phyloP scores from a whole-genome alignment of 2,113 vertebrate genomes.

The Microcebus lehilahytsara region DNA sequence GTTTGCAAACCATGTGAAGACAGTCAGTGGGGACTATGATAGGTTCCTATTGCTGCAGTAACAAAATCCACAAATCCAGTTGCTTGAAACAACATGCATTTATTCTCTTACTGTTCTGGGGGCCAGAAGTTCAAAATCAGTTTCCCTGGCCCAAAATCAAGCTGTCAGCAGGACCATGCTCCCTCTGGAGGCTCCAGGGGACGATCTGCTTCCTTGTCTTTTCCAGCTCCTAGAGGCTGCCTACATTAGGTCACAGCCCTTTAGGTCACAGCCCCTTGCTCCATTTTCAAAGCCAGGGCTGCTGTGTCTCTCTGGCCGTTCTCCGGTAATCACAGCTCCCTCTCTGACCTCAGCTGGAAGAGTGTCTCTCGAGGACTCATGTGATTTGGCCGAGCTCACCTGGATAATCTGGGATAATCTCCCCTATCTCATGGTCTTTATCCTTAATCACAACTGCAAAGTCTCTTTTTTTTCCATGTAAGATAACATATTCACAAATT shows the following conservation, averaged over 20 bases:
- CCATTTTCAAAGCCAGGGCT: background rate
- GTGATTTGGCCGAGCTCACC: background rate
- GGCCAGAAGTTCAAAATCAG: background rate
- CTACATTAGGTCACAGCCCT: accelerated
- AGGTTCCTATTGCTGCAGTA: background rate
- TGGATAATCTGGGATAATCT: background rate
- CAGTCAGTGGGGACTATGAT: accelerated
- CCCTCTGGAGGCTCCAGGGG: background rate
- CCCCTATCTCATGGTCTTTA: background rate
- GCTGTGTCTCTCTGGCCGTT: background rate
- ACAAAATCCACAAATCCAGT: background rate
- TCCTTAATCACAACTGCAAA: background rate
- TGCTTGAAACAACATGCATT: background rate
- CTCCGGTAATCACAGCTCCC: background rate
- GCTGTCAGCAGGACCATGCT: too few relatives aligned
- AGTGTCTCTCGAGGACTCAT: background rate
- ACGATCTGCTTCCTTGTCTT: background rate
- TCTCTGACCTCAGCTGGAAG: background rate
- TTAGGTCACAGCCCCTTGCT: background rate
- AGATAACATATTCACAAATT: background rate
- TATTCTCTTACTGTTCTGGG: background rate
- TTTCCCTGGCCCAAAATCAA: background rate
- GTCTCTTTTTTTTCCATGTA: background rate
- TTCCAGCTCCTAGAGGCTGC: background rate
- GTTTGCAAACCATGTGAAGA: background rate